phyloP scores from a whole-genome alignment of 2,797 vertebrate genomes.

The Synaphobranchus kaupii region DNA sequence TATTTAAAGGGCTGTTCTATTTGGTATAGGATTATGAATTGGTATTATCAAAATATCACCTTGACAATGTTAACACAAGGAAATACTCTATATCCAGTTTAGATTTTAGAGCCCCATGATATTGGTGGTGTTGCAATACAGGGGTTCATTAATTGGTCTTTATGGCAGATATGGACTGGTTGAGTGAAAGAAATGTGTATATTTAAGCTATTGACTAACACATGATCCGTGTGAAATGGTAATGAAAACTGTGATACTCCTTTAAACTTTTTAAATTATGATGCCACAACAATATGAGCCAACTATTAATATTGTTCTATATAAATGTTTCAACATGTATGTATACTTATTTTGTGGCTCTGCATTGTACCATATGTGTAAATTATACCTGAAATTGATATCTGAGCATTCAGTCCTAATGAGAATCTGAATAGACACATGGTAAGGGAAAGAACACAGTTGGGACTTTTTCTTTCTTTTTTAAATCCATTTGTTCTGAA shows the following conservation, averaged over 20 bases:
- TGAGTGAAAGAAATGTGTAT: conserved; percentile 16
- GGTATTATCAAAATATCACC: neutral
- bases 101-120: neutral
- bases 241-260: neutral
- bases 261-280: neutral
- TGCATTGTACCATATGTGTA: too few species aligned
- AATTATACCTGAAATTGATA: too few species aligned
- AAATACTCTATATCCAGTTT: conserved; percentile 1
- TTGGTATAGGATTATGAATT: neutral
- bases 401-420: too few species aligned
- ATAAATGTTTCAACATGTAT: neutral
- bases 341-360: too few species aligned
- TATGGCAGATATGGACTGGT: neutral
- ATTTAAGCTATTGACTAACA: conserved; percentile 27
- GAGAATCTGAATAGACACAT: too few species aligned
- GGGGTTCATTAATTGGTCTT: conserved; percentile 12
- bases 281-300: neutral
- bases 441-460: too few species aligned
- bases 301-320: neutral
- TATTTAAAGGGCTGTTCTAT: neutral
- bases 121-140: neutral
- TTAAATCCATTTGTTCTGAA: neutral
- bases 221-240: neutral
- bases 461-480: too few species aligned
- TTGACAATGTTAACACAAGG: neutral